phyloP scores from a whole-genome alignment of 2,113 vertebrate genomes.

The Xenus cinereus region DNA sequence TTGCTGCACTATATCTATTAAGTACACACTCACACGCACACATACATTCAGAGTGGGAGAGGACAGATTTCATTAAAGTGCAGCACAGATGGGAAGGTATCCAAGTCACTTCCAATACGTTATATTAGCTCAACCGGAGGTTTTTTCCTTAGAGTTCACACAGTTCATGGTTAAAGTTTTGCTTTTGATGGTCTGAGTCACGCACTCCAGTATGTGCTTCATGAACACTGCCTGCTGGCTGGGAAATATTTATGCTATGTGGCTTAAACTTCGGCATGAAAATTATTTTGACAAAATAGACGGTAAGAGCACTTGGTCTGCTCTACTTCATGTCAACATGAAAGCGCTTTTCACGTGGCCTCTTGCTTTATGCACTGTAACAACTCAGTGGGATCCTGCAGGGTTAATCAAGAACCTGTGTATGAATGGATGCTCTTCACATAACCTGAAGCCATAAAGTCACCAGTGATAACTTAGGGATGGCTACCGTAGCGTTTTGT shows the following conservation, averaged over 20 bases:
- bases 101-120: slow-evolving; percentile 41
- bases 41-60: neutral
- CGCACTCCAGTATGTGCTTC: neutral
- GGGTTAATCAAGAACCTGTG: slow-evolving; percentile 66
- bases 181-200: slow-evolving; percentile 8
- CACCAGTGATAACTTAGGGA: neutral
- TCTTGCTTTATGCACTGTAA: slow-evolving; percentile 62
- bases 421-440: slow-evolving; percentile 50
- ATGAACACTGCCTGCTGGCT: neutral
- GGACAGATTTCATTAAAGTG: slow-evolving; percentile 29
- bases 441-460: slow-evolving; percentile 57
- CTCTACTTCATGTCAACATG: slow-evolving; percentile 54
- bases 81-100: neutral
- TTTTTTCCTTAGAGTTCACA: slow-evolving; percentile 29
- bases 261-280: slow-evolving; percentile 51
- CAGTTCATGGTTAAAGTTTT: slow-evolving; percentile 34
- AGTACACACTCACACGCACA: neutral
- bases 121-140: neutral
- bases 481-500: slow-evolving; percentile 9
- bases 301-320: slow-evolving; percentile 40
- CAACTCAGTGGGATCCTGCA: slow-evolving; percentile 46
- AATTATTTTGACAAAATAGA: slow-evolving; percentile 71
- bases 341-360: slow-evolving; percentile 60
- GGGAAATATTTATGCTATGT: slow-evolving; percentile 26
- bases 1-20: neutral